Evolutionary conservation across 2,888 invertebrate genomes (phyloP).

Genomic region (Julus scandinavius): DNA sequence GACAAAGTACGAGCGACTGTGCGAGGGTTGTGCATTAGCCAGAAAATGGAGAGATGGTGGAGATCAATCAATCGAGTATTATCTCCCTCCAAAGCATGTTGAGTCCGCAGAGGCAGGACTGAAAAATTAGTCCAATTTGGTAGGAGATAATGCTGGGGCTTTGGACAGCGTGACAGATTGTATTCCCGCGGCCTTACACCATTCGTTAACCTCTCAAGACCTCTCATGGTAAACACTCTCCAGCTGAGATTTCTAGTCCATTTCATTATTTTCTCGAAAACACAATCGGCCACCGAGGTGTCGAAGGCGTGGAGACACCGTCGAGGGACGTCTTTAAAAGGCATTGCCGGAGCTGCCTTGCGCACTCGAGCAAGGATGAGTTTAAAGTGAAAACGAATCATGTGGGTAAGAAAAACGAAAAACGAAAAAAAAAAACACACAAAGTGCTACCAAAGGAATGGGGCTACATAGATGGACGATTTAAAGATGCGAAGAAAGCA

Average conservation of each 20-base stretch:
- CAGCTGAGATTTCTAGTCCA: conserved; percentile 26
- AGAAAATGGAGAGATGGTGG: conserved; percentile 17
- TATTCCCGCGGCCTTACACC: conserved; percentile 16
- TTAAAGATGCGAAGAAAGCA: conserved; percentile 3
- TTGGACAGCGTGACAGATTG: conserved; percentile 39
- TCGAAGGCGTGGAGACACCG: conserved; percentile 12
- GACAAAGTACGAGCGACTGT: not conserved
- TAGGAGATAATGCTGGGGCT: conserved; percentile 16
- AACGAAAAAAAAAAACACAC: not conserved
- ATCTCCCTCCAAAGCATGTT: conserved; percentile 26
- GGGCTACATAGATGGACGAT: not conserved
- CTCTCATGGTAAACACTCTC: conserved; percentile 15
- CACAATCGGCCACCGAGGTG: conserved; percentile 37
- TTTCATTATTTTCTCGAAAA: conserved; percentile 36
- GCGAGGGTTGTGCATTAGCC: not conserved
- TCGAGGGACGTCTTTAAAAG: conserved; percentile 40
- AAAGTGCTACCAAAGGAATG: not conserved
- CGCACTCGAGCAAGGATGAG: conserved; percentile 49
- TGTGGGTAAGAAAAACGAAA: not conserved
- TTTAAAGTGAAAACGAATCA: conserved; percentile 50
- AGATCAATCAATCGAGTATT: conserved; percentile 6
- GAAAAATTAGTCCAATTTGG: conserved; percentile 34
- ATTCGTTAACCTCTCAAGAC: conserved; percentile 30
- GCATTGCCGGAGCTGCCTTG: not conserved
- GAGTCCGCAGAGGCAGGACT: conserved; percentile 24